Evolutionary conservation across 2,888 invertebrate species (phyloP).

Genomic region (Parnassius orleans): DNA sequence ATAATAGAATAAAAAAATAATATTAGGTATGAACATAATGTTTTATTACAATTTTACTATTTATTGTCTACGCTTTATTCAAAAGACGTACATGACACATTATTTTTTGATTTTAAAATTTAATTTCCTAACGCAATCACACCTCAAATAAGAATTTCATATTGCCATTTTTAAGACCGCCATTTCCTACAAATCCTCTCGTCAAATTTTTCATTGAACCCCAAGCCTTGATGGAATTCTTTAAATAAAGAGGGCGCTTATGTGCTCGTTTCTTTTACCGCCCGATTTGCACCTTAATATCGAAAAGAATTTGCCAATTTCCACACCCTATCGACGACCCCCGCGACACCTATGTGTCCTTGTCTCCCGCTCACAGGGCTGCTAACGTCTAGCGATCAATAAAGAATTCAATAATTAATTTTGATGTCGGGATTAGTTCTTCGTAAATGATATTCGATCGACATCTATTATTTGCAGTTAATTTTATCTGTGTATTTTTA

Average conservation of each 20-base stretch:
- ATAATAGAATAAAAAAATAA: background rate
- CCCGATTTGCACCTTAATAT: slow-evolving; percentile 57
- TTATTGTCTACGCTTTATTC: too few relatives aligned
- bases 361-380: slow-evolving; percentile 40
- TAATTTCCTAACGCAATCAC: too few relatives aligned
- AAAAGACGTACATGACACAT: too few relatives aligned
- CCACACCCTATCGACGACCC: slow-evolving; percentile 48
- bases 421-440: background rate
- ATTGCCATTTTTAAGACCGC: background rate
- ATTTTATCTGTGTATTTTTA: too few relatives aligned
- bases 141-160: background rate
- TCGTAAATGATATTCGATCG: background rate
- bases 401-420: slow-evolving; percentile 4
- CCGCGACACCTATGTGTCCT: slow-evolving; percentile 73
- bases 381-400: background rate
- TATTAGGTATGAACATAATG: too few relatives aligned
- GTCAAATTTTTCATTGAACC: slow-evolving; percentile 13
- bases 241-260: slow-evolving; percentile 28
- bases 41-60: too few relatives aligned
- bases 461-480: background rate
- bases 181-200: background rate
- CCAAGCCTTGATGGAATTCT: slow-evolving; percentile 22
- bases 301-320: slow-evolving; percentile 70
- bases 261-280: slow-evolving; percentile 37
- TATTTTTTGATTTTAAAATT: too few relatives aligned